Evolutionary conservation across 2,888 invertebrate species (phyloP).

Genomic region (Portevinia maculata): DNA sequence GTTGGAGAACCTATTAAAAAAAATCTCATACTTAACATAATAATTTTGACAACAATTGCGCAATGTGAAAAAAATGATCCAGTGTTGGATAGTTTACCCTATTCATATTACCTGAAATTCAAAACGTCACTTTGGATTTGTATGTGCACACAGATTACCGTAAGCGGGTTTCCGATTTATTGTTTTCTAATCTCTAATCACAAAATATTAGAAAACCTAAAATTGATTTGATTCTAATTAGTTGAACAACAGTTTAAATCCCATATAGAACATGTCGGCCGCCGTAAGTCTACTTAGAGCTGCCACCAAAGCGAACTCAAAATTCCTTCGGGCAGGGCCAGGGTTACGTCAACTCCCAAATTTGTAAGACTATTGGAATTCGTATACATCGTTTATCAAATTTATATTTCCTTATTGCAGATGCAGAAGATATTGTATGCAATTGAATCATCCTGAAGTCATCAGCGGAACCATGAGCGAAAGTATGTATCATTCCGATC

Average conservation of each 20-base stretch:
- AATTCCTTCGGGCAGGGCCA: slow-evolving; percentile 13
- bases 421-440: slow-evolving; percentile 4
- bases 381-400: background rate
- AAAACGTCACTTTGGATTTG: background rate
- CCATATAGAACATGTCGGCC: slow-evolving; percentile 30
- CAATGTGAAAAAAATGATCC: too few species aligned
- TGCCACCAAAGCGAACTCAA: slow-evolving; percentile 16
- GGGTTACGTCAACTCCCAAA: slow-evolving; percentile 41
- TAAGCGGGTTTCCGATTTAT: background rate
- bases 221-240: slow-evolving; percentile 1
- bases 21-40: too few species aligned
- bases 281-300: slow-evolving; percentile 19
- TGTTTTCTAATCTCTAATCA: background rate
- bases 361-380: slow-evolving; percentile 23
- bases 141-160: background rate
- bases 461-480: slow-evolving; percentile 49
- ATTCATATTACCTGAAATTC: too few species aligned
- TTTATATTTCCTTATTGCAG: slow-evolving; percentile 11
- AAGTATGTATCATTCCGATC: slow-evolving; percentile 34
- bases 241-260: slow-evolving; percentile 1
- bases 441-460: slow-evolving; percentile 9
- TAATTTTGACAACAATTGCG: too few species aligned
- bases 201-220: background rate
- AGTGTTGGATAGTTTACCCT: too few species aligned
- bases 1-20: too few species aligned